Conservation (phyloP, 2,888 invertebrate genomes). For the Eutolmus rufibarbis region DNA sequence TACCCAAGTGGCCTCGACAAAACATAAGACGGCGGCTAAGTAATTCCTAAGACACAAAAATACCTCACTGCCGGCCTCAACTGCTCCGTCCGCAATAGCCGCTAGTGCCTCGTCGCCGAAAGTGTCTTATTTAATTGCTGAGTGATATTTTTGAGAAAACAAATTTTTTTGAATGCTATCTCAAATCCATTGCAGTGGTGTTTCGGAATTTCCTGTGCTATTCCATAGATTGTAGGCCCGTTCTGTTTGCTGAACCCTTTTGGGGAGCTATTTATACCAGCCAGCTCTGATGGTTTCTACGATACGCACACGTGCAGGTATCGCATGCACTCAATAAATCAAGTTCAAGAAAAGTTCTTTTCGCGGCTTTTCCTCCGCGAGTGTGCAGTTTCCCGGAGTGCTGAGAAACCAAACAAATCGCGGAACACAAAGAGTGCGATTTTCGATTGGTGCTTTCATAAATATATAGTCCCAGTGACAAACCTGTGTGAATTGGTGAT, state of each 20-base stretch:
- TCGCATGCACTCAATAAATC: not conserved
- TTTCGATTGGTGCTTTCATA: constrained; percentile 7
- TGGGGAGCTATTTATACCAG: constrained; percentile 24
- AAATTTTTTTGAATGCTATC: not conserved
- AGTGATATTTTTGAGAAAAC: constrained; percentile 10
- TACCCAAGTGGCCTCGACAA: constrained; percentile 13
- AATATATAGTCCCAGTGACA: not conserved
- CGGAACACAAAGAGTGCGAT: not conserved
- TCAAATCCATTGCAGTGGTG: not conserved
- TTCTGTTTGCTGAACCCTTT: constrained; percentile 1
- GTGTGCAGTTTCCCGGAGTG: not conserved
- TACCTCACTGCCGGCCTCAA: constrained; percentile 12
- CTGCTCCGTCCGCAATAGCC: constrained; percentile 15
- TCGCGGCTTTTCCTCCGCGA: not conserved
- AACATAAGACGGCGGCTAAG: not conserved
- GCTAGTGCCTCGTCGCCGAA: not conserved
- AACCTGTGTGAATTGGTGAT: constrained; percentile 1
- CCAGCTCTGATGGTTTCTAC: not conserved
- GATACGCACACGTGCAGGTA: constrained; percentile 3
- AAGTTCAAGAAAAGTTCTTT: not conserved
- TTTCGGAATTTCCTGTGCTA: constrained; percentile 3
- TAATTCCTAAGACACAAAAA: constrained; percentile 16
- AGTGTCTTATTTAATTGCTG: not conserved
- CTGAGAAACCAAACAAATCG: not conserved
- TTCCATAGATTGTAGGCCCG: not conserved